Conservation (phyloP, 1,140 invertebrate genomes). For the Apocrypta bakeri region DNA sequence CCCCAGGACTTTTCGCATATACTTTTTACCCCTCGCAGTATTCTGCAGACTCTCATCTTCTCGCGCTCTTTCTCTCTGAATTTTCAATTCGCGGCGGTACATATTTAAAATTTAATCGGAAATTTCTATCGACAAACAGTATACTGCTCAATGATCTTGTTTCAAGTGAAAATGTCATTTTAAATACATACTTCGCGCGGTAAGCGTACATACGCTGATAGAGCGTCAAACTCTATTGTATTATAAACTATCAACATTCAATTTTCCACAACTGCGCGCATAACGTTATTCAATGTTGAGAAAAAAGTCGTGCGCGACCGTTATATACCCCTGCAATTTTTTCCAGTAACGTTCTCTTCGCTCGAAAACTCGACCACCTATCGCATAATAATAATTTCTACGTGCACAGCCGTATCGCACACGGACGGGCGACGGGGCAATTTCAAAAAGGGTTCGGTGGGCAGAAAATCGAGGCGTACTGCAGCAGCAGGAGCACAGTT, state of each 20-base stretch:
- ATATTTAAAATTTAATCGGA: constrained; percentile 15
- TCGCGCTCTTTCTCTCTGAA: neutral
- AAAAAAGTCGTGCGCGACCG: neutral
- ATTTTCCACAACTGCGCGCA: neutral
- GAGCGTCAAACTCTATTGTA: neutral
- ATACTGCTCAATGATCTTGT: neutral
- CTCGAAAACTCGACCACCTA: constrained; percentile 38
- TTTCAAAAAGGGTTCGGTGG: constrained; percentile 49
- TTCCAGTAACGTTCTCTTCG: neutral
- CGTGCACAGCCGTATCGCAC: neutral
- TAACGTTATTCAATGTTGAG: neutral
- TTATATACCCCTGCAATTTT: neutral
- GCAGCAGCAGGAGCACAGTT: constrained; percentile 15
- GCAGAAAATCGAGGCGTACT: constrained; percentile 47
- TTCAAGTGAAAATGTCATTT: neutral
- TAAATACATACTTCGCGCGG: neutral
- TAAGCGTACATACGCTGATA: no score
- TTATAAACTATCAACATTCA: neutral
- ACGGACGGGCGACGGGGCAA: constrained; percentile 32
- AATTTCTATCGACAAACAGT: neutral
- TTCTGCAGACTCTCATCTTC: constrained; percentile 37
- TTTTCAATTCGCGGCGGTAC: constrained; percentile 44
- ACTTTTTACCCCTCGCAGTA: constrained; percentile 46
- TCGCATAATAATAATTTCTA: constrained; percentile 48
- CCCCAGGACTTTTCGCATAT: constrained; percentile 51